Evolutionary conservation across 1,140 invertebrate genomes (phyloP).

Genomic region (Aphidius ervi): DNA sequence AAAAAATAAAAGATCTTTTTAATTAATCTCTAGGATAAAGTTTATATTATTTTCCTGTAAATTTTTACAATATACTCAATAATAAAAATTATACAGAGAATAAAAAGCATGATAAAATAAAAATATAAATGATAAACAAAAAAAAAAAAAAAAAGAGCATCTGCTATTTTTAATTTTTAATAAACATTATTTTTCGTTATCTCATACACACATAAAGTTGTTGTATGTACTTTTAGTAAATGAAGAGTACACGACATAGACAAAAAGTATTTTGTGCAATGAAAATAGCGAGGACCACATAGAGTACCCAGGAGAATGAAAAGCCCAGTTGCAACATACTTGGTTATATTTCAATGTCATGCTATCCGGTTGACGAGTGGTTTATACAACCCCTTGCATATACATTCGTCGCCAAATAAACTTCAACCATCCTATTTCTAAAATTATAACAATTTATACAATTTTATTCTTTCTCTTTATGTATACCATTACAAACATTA

Average conservation of each 20-base stretch:
- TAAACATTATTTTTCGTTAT: too few species aligned
- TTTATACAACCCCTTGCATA: constrained; percentile 31
- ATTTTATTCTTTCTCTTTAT: background rate
- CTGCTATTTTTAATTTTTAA: too few species aligned
- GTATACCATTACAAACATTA: background rate
- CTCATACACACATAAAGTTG: too few species aligned
- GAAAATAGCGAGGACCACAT: constrained; percentile 6
- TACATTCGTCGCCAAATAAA: constrained; percentile 30
- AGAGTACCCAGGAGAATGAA: constrained; percentile 5
- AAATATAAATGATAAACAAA: too few species aligned
- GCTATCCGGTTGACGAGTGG: constrained; percentile 34
- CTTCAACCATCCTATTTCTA: background rate
- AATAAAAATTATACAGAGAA: too few species aligned
- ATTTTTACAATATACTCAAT: too few species aligned
- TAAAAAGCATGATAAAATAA: too few species aligned
- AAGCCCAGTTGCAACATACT: background rate
- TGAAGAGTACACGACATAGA: background rate
- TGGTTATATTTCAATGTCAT: constrained; percentile 34
- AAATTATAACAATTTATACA: background rate
- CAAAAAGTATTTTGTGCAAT: background rate
- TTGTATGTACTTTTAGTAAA: too few species aligned
- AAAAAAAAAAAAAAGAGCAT: too few species aligned
- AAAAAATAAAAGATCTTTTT: too few species aligned
- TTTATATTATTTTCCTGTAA: too few species aligned
- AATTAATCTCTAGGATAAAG: too few species aligned